phyloP scores from a whole-genome alignment of 2,888 invertebrate species.

The Dermolepida albohirtum region DNA sequence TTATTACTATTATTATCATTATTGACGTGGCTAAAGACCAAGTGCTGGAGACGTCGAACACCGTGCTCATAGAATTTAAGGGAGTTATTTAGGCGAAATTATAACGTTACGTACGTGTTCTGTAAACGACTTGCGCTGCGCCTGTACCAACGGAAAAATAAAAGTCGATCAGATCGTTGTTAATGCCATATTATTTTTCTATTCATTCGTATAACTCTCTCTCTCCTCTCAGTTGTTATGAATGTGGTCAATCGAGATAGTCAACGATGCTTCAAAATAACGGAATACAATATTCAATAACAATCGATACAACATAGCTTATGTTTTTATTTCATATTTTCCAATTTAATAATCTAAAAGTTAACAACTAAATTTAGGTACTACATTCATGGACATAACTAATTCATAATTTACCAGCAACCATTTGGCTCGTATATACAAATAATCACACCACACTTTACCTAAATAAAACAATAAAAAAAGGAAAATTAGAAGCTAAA shows the following conservation, averaged over 20 bases:
- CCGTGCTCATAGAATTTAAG: constrained; percentile 64
- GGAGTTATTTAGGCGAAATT: constrained; percentile 46
- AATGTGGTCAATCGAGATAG: constrained; percentile 28
- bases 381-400: no score
- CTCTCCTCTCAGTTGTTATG: background rate
- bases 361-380: no score
- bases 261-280: background rate
- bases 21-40: constrained; percentile 60
- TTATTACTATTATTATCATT: constrained; percentile 17
- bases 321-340: no score
- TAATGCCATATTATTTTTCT: constrained; percentile 2
- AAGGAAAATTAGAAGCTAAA: no score
- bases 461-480: no score
- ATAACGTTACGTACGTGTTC: constrained; percentile 60
- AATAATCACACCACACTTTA: no score
- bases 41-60: constrained; percentile 60
- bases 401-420: no score
- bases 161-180: background rate
- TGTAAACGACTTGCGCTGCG: constrained; percentile 52
- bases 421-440: no score
- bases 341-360: no score
- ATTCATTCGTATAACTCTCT: background rate
- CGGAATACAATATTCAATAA: no score
- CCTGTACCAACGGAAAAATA: constrained; percentile 1
- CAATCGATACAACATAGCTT: no score